These are phyloP conservation scores for Palythoa grandis DNA, from an alignment of 92 coral and sea anemone genomes.

Conservation along the genomic window DNA sequence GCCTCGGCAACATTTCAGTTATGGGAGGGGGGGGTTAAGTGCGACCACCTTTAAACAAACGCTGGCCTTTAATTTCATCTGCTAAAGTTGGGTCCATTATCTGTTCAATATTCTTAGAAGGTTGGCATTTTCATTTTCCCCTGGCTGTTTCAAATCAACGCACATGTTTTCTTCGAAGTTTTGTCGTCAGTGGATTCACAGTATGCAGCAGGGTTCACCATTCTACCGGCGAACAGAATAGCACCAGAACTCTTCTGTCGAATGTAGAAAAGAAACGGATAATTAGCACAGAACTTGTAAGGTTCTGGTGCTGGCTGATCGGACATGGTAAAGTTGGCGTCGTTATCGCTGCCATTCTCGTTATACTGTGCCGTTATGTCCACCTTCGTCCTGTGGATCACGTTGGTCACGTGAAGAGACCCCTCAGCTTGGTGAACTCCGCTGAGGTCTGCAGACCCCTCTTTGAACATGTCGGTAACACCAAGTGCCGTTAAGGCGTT, in stretches of 20 bases:
- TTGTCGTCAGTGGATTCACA: background rate
- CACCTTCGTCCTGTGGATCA: conserved; percentile 1
- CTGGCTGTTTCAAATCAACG: background rate
- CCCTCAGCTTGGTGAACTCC: conserved; percentile 2
- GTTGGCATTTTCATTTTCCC: background rate
- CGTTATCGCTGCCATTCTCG: background rate
- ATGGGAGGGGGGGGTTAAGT: too few species aligned
- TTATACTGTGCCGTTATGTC: background rate
- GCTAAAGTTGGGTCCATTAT: background rate
- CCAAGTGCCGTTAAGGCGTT: conserved; percentile 11
- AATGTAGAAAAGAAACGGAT: conserved; percentile 32
- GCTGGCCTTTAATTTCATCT: too few species aligned
- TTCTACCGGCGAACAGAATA: conserved; percentile 35
- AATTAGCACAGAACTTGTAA: conserved; percentile 14
- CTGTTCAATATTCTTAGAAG: background rate
- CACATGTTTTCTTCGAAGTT: background rate
- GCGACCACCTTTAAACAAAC: too few species aligned
- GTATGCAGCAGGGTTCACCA: conserved; percentile 26
- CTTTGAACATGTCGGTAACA: conserved; percentile 34
- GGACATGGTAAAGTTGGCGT: background rate
- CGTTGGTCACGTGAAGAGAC: conserved; percentile 10
- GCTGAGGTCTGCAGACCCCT: conserved; percentile 18
- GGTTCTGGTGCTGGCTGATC: background rate
- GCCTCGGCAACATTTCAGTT: too few species aligned
- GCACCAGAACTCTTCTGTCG: conserved; percentile 40